Percentiles rank a stretch among this genome's conserved stretches.
Evolutionary conservation across 2,888 invertebrate species (phyloP).

Genomic region (Philonicus albiceps): DNA sequence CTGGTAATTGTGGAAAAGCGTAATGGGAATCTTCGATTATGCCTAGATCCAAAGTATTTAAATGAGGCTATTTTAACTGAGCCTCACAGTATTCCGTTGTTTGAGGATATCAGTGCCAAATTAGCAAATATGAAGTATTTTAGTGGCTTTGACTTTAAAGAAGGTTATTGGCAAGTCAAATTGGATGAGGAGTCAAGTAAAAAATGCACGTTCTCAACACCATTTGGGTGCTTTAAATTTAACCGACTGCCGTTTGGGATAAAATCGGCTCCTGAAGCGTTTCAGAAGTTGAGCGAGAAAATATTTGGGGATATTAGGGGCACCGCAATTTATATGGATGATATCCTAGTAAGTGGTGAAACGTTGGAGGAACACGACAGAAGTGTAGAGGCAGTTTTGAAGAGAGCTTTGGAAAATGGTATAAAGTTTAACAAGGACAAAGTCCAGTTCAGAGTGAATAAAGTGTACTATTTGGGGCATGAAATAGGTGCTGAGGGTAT

Average conservation of each 20-base stretch:
- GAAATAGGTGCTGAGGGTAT: not conserved
- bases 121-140: constrained; percentile 32
- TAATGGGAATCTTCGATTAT: constrained; percentile 43
- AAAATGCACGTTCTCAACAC: constrained; percentile 46
- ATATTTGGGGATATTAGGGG: constrained; percentile 45
- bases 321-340: not conserved
- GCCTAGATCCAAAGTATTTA: constrained; percentile 44
- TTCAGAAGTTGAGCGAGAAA: constrained; percentile 48
- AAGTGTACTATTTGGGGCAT: constrained; percentile 33
- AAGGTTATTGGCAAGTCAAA: no score
- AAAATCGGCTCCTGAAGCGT: constrained; percentile 47
- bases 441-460: constrained; percentile 13
- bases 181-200: constrained; percentile 40
- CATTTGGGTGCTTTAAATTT: constrained; percentile 22
- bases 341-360: not conserved
- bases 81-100: not conserved
- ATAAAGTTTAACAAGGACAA: constrained; percentile 33
- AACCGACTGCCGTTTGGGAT: constrained; percentile 35
- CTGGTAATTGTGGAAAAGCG: constrained; percentile 45
- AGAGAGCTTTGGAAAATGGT: constrained; percentile 25
- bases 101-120: constrained; percentile 34
- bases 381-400: not conserved
- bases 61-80: constrained; percentile 34
- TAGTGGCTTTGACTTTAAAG: constrained; percentile 44
- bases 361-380: not conserved